phyloP scores from a whole-genome alignment of 2,797 vertebrate genomes.

The Girardinus metallicus region DNA sequence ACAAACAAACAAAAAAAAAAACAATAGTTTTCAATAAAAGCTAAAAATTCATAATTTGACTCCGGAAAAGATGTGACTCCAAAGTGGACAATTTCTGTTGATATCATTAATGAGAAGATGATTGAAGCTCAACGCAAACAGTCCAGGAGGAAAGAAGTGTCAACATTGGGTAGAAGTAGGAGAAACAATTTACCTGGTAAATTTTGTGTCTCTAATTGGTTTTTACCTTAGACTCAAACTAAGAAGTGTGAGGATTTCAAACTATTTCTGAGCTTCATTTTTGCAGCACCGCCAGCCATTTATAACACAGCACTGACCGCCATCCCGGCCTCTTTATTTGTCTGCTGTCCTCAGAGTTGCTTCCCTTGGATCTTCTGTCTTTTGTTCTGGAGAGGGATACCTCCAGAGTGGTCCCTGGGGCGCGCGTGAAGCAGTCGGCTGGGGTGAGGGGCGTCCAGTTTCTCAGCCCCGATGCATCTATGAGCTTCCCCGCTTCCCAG shows the following conservation, averaged over 20 bases:
- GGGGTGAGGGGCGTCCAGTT: constrained; percentile 85
- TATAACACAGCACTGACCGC: constrained; percentile 5
- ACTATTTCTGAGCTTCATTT: neutral
- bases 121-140: neutral
- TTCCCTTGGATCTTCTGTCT: constrained; percentile 89
- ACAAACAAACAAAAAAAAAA: neutral
- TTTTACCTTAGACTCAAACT: neutral
- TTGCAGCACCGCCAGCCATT: constrained; percentile 1
- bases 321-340: constrained; percentile 15
- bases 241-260: neutral
- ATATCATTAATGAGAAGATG: neutral
- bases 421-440: constrained; percentile 78
- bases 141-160: neutral
- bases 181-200: neutral
- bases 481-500: constrained; percentile 86
- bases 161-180: too few species aligned
- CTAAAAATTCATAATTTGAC: neutral
- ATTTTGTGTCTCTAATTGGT: neutral
- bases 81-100: neutral
- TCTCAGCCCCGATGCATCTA: constrained; percentile 58
- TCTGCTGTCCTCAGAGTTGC: constrained; percentile 77
- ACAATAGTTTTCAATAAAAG: neutral
- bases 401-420: constrained; percentile 54
- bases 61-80: neutral
- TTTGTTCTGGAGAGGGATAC: constrained; percentile 77